Percentiles rank a stretch among this genome's conserved stretches.
Evolutionary conservation across 2,113 vertebrate species (phyloP).

Genomic region (Semicossyphus pulcher): DNA sequence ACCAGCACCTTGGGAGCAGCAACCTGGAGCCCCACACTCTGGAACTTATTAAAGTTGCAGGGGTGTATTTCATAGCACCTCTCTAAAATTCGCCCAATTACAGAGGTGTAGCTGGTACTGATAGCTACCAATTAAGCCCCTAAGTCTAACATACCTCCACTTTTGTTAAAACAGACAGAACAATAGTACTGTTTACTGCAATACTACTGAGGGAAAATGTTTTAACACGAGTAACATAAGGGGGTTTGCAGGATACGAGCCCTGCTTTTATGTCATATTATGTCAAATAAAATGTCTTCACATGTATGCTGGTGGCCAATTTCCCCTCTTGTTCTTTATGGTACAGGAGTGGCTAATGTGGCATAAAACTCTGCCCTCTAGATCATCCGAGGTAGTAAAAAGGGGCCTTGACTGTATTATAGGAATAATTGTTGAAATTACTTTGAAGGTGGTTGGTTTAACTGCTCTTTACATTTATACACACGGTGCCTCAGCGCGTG

Average conservation of each 20-base stretch:
- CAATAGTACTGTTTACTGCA: slow-evolving; percentile 23
- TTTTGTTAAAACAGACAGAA: slow-evolving; percentile 40
- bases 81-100: slow-evolving; percentile 84
- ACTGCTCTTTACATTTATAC: slow-evolving; percentile 50
- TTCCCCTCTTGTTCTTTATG: slow-evolving; percentile 62
- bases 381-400: slow-evolving; percentile 68
- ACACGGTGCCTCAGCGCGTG: not conserved
- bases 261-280: slow-evolving; percentile 50
- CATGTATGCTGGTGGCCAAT: slow-evolving; percentile 50
- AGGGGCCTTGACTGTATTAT: slow-evolving; percentile 51
- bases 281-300: slow-evolving; percentile 63
- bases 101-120: slow-evolving; percentile 70
- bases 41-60: slow-evolving; percentile 87
- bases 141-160: slow-evolving; percentile 35
- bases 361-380: slow-evolving; percentile 68
- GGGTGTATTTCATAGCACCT: slow-evolving; percentile 81
- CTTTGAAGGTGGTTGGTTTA: slow-evolving; percentile 64
- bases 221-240: slow-evolving; percentile 40
- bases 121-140: slow-evolving; percentile 60
- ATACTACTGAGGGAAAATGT: slow-evolving; percentile 30
- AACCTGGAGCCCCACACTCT: slow-evolving; percentile 79
- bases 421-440: slow-evolving; percentile 66
- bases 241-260: slow-evolving; percentile 17
- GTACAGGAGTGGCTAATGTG: slow-evolving; percentile 68
- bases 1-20: slow-evolving; percentile 84